phyloP scores from a whole-genome alignment of 2,797 vertebrate species.

The Pelochelys cantorii region DNA sequence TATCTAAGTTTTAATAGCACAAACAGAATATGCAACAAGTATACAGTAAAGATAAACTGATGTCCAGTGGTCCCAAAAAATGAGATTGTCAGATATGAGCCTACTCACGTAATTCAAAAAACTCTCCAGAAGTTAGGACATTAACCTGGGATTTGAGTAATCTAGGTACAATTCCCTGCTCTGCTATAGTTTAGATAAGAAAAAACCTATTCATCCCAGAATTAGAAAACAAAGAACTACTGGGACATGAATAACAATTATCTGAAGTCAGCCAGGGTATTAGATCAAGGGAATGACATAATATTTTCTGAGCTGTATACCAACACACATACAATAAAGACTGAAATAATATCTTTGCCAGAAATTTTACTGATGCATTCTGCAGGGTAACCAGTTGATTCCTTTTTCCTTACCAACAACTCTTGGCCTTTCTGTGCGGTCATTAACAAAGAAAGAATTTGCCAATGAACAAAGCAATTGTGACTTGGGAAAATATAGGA shows the following conservation, averaged over 20 bases:
- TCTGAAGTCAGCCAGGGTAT: neutral
- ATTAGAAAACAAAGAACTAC: neutral
- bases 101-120: neutral
- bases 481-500: constrained; percentile 26
- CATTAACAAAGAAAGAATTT: neutral
- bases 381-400: neutral
- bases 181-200: neutral
- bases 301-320: neutral
- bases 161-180: neutral
- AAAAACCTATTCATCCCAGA: neutral
- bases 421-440: neutral
- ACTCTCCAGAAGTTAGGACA: neutral
- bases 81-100: neutral
- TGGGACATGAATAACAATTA: neutral
- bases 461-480: constrained; percentile 36
- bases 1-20: neutral
- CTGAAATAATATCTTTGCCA: neutral
- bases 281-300: neutral
- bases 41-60: neutral
- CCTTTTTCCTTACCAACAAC: neutral
- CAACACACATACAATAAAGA: neutral
- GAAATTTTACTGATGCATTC: neutral
- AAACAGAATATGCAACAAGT: neutral
- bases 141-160: neutral
- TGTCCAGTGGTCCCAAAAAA: neutral